Evolutionary conservation across 2,113 vertebrate species (phyloP).

Genomic region (cattle (Bos taurus)): ARS-UCD2.0 NC_037340.1:78754001-78754500

Average conservation of each 20-base stretch:
- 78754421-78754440: too few species aligned
- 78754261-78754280: background rate
- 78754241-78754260: background rate
- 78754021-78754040: background rate
- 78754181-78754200: background rate
- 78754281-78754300: background rate
- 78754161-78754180: background rate
- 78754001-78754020: background rate
- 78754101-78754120: background rate
- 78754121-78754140: background rate
- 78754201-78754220: background rate
- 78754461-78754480: background rate
- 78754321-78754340: background rate
- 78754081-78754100: background rate
- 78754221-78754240: background rate
- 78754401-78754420: too few species aligned
- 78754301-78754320: background rate
- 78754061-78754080: background rate
- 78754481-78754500: background rate
- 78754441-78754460: too few species aligned
- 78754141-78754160: background rate
- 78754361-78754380: rapidly evolving
- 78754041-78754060: background rate
- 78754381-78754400: too few species aligned
- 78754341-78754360: background rate